Base-by-base conservation (phyloP, 1,140 invertebrate species). In the Apis dorsata region DNA sequence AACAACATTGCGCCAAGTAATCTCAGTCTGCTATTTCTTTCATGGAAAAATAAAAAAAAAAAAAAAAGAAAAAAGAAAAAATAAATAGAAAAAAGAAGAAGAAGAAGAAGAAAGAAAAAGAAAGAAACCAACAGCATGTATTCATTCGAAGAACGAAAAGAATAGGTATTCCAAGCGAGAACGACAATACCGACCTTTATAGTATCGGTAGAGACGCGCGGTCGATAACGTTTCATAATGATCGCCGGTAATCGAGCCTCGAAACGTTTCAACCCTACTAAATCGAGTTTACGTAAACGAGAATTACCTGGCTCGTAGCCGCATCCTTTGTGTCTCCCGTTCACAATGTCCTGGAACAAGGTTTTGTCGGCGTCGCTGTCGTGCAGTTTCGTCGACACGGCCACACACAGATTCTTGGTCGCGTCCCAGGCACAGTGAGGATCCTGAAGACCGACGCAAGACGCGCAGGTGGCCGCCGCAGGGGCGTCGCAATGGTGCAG, bases 361-460 rank as follows among this genome's bases (percentile, higher is more conserved):
- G 94, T 93, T 84, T 94, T 94, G 80, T 95, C 94, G 79, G 95
- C 96, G 11, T 95, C 95, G 90, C 95, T 96, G 84, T 95, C 95
- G 86, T 96, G 95, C 84, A 96, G 94, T 79, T 95, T 95, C 62
- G 94, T 96, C 83, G 94, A 95, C 34, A 97, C 95, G 85, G 96
- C 95, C 60, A 96, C 96, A 93, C 98, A 98, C 85, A 95, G 94
- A 87, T 96, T 95, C 83, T 96, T 95, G 74, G 96, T 96, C 51
- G 96, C 95, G 92, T 98, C 97, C 99, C 99, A 99, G 15, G 98
- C 98, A 94, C 99, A 99, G 93, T 99, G 98, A 1, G 99, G 99
- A 94, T 99, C 99, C 95, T 99, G 98, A 44, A 99, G 94, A 24
- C 96, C 96, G 0, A 99, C 96, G 94, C 99, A 99, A 79, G 97